Percentiles rank a stretch among this genome's conserved stretches.
Evolutionary conservation across 2,888 invertebrate genomes (phyloP).

Genomic region (Aleiodes testaceus): DNA sequence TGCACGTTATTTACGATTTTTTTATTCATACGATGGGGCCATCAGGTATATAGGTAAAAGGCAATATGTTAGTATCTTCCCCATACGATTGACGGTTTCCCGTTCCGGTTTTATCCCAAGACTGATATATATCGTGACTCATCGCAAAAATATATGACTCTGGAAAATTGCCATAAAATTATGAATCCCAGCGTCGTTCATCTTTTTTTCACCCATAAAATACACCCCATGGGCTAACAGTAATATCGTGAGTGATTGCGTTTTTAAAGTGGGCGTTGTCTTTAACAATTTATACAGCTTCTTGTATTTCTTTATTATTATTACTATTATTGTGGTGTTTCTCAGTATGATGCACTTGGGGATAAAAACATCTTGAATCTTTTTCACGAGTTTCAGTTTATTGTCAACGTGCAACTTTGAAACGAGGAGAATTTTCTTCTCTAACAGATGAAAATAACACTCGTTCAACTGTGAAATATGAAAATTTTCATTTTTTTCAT

Average conservation of each 20-base stretch:
- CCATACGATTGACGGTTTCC: conserved; percentile 67
- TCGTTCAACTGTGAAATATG: too few species aligned
- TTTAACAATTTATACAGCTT: not conserved
- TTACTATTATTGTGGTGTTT: too few species aligned
- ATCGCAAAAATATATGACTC: conserved; percentile 56
- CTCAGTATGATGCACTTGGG: too few species aligned
- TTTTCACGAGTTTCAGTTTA: too few species aligned
- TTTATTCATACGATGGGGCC: conserved; percentile 9
- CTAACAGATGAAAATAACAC: too few species aligned
- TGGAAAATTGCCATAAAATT: conserved; percentile 61
- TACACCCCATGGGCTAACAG: conserved; percentile 15
- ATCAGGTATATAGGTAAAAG: conserved; percentile 35
- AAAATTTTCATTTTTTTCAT: too few species aligned
- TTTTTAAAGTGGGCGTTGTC: conserved; percentile 25
- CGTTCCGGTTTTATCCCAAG: conserved; percentile 58
- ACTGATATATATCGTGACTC: conserved; percentile 65
- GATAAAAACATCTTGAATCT: too few species aligned
- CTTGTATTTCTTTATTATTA: not conserved
- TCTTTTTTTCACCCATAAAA: conserved; percentile 24
- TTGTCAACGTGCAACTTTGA: too few species aligned
- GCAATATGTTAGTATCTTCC: conserved; percentile 54
- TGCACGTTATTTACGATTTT: conserved; percentile 13
- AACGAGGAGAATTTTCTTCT: too few species aligned
- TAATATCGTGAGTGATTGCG: conserved; percentile 26
- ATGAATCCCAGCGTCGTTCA: conserved; percentile 45